Conservation (phyloP, 2,888 invertebrate species). For the Dryococelus australis region DNA sequence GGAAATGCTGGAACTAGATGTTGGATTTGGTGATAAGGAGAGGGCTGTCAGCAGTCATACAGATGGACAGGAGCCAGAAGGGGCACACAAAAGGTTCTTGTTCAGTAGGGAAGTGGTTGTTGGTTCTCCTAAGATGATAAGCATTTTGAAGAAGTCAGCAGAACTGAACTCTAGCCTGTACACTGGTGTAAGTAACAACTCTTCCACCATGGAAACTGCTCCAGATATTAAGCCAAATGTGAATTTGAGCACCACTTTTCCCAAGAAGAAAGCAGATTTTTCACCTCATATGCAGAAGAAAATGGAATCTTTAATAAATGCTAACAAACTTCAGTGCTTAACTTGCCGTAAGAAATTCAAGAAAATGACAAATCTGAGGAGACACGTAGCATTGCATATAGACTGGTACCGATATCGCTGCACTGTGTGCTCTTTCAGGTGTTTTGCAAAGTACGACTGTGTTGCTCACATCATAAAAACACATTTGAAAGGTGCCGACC, state of each 20-base stretch:
- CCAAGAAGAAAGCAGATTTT: slow-evolving; percentile 52
- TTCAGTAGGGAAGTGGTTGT: neutral
- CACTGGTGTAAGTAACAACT: neutral
- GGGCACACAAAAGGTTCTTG: neutral
- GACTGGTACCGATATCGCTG: slow-evolving; percentile 80
- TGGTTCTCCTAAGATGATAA: neutral
- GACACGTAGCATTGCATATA: slow-evolving; percentile 72
- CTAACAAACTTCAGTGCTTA: slow-evolving; percentile 61
- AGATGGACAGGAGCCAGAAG: neutral
- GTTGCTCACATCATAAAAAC: slow-evolving; percentile 70
- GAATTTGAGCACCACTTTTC: neutral
- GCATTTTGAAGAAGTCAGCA: neutral
- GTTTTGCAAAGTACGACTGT: slow-evolving; percentile 70
- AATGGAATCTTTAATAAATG: slow-evolving; percentile 58
- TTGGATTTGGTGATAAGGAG: neutral
- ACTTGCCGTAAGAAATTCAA: slow-evolving; percentile 63
- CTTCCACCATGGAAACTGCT: neutral
- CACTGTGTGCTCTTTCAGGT: slow-evolving; percentile 74
- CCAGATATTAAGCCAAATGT: neutral
- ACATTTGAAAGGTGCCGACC: slow-evolving; percentile 55
- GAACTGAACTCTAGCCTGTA: neutral
- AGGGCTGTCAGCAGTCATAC: neutral
- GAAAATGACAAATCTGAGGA: slow-evolving; percentile 63
- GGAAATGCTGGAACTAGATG: neutral
- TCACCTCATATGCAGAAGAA: slow-evolving; percentile 35